phyloP scores from a whole-genome alignment of 2,797 vertebrate genomes.

The Pseudochirops corinnae region DNA sequence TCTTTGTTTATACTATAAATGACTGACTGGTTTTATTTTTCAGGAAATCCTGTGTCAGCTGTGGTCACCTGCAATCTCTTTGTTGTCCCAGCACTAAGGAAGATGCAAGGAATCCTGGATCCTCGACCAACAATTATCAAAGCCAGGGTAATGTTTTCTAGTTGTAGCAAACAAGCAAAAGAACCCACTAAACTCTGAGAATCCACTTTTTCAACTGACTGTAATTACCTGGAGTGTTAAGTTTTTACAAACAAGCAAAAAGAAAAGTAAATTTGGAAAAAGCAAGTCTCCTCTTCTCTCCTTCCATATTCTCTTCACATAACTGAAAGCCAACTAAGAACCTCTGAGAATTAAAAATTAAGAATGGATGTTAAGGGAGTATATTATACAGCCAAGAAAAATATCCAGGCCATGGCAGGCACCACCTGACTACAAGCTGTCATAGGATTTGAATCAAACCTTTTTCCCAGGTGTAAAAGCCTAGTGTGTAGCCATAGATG shows the following conservation, averaged over 20 bases:
- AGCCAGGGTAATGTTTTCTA: constrained; percentile 92
- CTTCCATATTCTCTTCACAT: constrained; percentile 28
- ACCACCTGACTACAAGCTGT: background rate
- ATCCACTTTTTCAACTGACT: constrained; percentile 29
- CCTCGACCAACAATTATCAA: constrained; percentile 99
- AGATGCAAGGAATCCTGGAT: constrained; percentile 99
- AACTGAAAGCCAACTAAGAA: constrained; percentile 12
- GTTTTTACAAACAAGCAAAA: background rate
- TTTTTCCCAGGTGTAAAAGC: background rate
- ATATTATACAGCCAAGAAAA: constrained; percentile 11
- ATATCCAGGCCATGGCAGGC: background rate
- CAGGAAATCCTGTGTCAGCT: constrained; percentile 98
- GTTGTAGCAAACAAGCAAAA: constrained; percentile 42
- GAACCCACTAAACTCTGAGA: constrained; percentile 18
- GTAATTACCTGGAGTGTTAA: constrained; percentile 29
- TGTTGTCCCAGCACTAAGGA: constrained; percentile 98
- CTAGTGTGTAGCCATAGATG: background rate
- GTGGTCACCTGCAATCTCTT: constrained; percentile 99
- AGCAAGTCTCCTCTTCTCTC: background rate
- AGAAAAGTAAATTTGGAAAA: constrained; percentile 21
- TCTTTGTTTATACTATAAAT: constrained; percentile 44
- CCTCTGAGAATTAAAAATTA: background rate
- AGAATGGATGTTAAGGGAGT: constrained; percentile 13
- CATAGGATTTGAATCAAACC: background rate
- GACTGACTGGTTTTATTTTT: constrained; percentile 75